Base-by-base conservation (phyloP, 2,888 invertebrate species). In the Sarcophaga subvicina region DNA sequence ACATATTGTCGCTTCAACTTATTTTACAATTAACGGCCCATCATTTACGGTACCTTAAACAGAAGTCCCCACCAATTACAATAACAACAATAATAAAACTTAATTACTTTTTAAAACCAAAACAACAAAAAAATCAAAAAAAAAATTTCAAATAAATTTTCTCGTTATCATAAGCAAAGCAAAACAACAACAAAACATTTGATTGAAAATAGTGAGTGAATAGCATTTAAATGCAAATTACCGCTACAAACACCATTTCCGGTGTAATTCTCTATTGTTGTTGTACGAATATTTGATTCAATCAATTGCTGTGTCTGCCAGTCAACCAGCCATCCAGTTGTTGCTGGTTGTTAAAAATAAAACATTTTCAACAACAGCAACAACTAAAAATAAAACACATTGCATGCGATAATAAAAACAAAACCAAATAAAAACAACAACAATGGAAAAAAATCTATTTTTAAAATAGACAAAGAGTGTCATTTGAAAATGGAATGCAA, bases 341-440 rank as follows among this genome's bases (percentile, higher is more conserved):
- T 37, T 22, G 45, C 54, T 72, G 10, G n/a, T 27, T 77, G 80
- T 86, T 86, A 83, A 86, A 86, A 83, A 83, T 86, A 86, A 83
- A 83, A 86, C 76, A 49, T 63, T 71, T 79, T 67, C n/a, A 60
- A 4, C 54, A 54, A 54, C 8, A 17, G 66, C 70, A 60, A 22
- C 59, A 67, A 54, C 67, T 81, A 85, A 81, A 85, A 80, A 84
- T 81, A 83, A 62, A 12, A 62, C 54, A 2, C 0, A 37, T 37
- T 37, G 37, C 37, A 37, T 37, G 37, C 37, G 37, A 37, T 2
- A 37, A 37, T 37, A 8, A 37, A 10, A 37, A 37, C 37, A 37
- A 10, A 8, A 37, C 1, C 37, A 37, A 27, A 27, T 6, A 27
- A 10, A 2, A 37, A 10, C 37, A 37, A 37, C 37, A 37, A 37